Evolutionary conservation across 2,113 vertebrate species (phyloP).

Genomic region (Myiagra hebetior): DNA sequence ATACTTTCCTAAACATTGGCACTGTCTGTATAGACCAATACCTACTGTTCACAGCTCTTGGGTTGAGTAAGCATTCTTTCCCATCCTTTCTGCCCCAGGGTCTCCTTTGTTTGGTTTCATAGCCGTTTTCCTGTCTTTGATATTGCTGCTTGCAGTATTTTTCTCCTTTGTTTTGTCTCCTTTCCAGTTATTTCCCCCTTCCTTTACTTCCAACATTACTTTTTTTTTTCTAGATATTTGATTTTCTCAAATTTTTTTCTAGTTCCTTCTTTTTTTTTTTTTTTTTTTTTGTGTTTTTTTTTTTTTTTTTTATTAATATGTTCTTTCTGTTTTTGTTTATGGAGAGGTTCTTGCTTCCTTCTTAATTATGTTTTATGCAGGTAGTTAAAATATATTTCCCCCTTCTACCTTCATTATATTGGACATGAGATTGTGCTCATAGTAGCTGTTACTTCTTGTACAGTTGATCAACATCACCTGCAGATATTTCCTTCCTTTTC

Average conservation of each 20-base stretch:
- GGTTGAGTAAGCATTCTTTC: not conserved
- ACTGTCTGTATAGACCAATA: not conserved
- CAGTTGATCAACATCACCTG: not conserved
- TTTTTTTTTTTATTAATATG: not conserved
- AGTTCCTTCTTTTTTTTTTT: not conserved
- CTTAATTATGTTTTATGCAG: not conserved
- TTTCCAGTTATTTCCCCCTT: not conserved
- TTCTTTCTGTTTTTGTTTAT: not conserved
- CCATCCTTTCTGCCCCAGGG: not conserved
- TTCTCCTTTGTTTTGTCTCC: not conserved
- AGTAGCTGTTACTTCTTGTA: not conserved
- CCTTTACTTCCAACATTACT: not conserved
- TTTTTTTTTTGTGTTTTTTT: too few relatives aligned
- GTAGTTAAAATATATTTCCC: not conserved
- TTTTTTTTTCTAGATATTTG: not conserved
- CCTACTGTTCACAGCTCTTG: not conserved
- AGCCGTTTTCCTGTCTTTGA: not conserved
- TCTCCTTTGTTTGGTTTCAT: not conserved
- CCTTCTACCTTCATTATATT: not conserved
- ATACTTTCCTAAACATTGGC: not conserved
- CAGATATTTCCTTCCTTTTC: not conserved
- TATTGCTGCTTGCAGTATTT: not conserved
- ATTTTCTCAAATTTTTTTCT: not conserved
- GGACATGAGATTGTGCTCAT: not conserved
- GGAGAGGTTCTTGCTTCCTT: not conserved